Percentiles rank a stretch among this genome's conserved stretches.
Conservation (phyloP, 2,888 invertebrate genomes). For the Drosophila acutilabella region DNA sequence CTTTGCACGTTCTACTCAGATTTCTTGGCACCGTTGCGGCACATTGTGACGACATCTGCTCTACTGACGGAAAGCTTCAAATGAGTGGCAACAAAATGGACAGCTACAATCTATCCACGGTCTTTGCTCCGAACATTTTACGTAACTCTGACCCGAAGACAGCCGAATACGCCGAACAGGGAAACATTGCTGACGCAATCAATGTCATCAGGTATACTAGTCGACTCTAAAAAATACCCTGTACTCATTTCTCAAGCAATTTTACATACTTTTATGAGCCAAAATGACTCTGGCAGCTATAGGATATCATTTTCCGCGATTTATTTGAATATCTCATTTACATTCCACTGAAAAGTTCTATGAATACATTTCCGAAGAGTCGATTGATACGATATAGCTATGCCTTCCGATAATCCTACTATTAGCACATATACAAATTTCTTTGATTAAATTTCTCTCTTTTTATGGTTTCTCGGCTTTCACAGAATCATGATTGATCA, state of each 20-base stretch:
- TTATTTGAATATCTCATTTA: too few relatives aligned
- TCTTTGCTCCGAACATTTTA: constrained; percentile 97
- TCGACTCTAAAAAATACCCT: background rate
- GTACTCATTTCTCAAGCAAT: too few relatives aligned
- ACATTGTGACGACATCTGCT: constrained; percentile 76
- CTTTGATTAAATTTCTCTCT: too few relatives aligned
- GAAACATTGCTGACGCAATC: constrained; percentile 93
- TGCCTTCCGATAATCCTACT: too few relatives aligned
- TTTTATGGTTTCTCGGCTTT: too few relatives aligned
- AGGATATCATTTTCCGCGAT: too few relatives aligned
- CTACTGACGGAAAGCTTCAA: constrained; percentile 70
- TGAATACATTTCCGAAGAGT: too few relatives aligned
- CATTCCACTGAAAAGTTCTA: too few relatives aligned
- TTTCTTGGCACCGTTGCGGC: constrained; percentile 89
- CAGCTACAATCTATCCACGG: constrained; percentile 94
- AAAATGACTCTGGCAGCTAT: too few relatives aligned
- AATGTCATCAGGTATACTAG: constrained; percentile 90
- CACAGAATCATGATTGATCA: constrained; percentile 89
- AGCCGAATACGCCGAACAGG: constrained; percentile 72
- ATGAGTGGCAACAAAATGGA: constrained; percentile 95
- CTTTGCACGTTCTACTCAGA: constrained; percentile 90
- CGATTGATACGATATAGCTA: too few relatives aligned
- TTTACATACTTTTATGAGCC: too few relatives aligned
- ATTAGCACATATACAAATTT: too few relatives aligned
- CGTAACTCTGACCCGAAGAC: constrained; percentile 85